These are phyloP conservation scores for Somateria mollissima DNA, from an alignment of 2,797 vertebrate species.

Conservation along the genomic window DNA sequence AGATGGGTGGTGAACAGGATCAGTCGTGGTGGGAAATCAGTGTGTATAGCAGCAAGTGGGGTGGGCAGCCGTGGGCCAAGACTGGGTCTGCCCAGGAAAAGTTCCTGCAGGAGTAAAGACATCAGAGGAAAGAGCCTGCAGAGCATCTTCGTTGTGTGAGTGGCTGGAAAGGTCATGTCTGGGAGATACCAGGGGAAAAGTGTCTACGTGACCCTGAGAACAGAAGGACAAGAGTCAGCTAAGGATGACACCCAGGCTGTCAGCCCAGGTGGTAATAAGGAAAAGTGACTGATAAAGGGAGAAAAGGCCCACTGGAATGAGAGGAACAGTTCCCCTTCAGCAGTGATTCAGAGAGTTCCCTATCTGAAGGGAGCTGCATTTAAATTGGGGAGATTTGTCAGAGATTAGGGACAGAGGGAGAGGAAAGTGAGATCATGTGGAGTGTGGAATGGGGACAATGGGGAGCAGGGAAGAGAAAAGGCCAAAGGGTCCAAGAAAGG, in stretches of 20 bases:
- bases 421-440: background rate
- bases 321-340: background rate
- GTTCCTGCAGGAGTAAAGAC: background rate
- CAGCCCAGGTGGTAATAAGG: background rate
- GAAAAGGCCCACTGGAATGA: background rate
- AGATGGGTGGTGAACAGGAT: background rate
- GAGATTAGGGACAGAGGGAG: background rate
- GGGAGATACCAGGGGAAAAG: background rate
- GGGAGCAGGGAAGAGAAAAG: background rate
- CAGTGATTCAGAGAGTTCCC: fast-evolving
- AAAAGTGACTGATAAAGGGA: background rate
- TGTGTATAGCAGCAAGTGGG: background rate
- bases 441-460: background rate
- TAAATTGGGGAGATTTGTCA: background rate
- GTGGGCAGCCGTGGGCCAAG: background rate
- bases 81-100: background rate
- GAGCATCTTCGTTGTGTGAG: background rate
- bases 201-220: background rate
- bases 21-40: background rate
- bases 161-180: fast-evolving
- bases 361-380: background rate
- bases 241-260: background rate
- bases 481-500: background rate
- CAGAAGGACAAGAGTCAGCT: background rate
- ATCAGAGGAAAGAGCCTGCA: background rate